Percentiles rank a stretch among this genome's conserved stretches.
Conservation (phyloP, 2,797 vertebrate genomes). For the Anableps anableps region DNA sequence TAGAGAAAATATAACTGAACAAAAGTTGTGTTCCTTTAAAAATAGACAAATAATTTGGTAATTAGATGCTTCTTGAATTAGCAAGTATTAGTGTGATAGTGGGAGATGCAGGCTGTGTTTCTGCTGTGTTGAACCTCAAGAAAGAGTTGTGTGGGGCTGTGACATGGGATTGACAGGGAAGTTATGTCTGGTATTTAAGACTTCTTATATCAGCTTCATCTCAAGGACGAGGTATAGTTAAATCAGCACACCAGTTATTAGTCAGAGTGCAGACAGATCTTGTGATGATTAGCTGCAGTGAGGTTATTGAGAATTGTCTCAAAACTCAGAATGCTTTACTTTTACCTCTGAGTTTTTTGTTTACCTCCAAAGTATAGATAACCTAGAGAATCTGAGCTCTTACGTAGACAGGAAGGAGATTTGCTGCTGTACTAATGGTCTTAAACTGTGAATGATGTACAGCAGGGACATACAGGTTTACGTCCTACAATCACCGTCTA, state of each 20-base stretch:
- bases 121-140: slow-evolving; percentile 38
- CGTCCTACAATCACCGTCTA: slow-evolving; percentile 22
- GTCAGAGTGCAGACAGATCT: slow-evolving; percentile 12
- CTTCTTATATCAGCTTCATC: slow-evolving; percentile 56
- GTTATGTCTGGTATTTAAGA: slow-evolving; percentile 65
- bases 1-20: background rate
- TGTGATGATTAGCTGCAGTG: background rate
- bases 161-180: slow-evolving; percentile 54
- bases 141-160: slow-evolving; percentile 49
- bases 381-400: background rate
- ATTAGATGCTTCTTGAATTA: background rate
- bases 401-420: background rate
- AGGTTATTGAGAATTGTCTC: background rate
- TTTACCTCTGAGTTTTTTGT: background rate
- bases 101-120: slow-evolving; percentile 24
- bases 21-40: background rate
- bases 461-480: background rate
- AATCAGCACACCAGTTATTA: slow-evolving; percentile 27
- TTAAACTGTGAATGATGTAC: background rate
- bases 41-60: background rate
- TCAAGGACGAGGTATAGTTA: slow-evolving; percentile 42
- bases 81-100: background rate
- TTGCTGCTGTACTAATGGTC: background rate
- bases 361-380: background rate
- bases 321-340: background rate